These are phyloP conservation scores for Istiophorus platypterus DNA, from an alignment of 2,113 vertebrate genomes.

Conservation along the genomic window DNA sequence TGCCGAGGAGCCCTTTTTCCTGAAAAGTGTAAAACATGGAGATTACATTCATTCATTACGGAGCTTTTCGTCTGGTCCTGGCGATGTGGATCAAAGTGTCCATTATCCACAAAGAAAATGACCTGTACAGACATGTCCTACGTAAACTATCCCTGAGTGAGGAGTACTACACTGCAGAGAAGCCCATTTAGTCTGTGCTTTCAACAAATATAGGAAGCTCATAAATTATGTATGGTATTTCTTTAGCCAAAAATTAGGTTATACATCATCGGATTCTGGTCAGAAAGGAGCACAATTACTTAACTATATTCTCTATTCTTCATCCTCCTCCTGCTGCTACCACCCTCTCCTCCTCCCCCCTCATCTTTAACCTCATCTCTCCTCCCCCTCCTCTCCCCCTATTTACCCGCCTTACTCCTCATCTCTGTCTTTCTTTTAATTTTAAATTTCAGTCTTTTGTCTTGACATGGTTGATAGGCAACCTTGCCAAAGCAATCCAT, in stretches of 20 bases:
- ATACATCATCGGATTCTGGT: slow-evolving; percentile 60
- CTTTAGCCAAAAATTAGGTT: slow-evolving; percentile 58
- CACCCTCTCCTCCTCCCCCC: background rate
- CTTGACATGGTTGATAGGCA: background rate
- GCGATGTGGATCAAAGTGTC: background rate
- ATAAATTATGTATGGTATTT: slow-evolving; percentile 68
- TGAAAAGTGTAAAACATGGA: background rate
- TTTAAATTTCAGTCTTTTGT: slow-evolving; percentile 9
- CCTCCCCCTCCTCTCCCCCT: background rate
- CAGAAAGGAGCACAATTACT: slow-evolving; percentile 8
- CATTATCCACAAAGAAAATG: slow-evolving; percentile 29
- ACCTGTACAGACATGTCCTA: slow-evolving; percentile 44
- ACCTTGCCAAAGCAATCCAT: background rate
- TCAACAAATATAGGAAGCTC: slow-evolving; percentile 56
- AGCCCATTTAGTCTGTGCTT: slow-evolving; percentile 13
- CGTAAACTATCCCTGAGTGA: slow-evolving; percentile 12
- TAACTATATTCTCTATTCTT: background rate
- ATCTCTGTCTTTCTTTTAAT: slow-evolving; percentile 5
- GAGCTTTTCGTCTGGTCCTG: background rate
- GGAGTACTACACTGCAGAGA: slow-evolving; percentile 23
- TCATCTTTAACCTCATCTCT: slow-evolving; percentile 13
- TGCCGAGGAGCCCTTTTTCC: background rate
- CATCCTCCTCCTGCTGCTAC: background rate
- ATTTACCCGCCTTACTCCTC: slow-evolving; percentile 6
- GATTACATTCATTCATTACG: background rate